Evolutionary conservation across 1,140 invertebrate species (phyloP), one percentile per base, ranked within the genome.

Genomic region (Lepidotrigona ventralis): DNA sequence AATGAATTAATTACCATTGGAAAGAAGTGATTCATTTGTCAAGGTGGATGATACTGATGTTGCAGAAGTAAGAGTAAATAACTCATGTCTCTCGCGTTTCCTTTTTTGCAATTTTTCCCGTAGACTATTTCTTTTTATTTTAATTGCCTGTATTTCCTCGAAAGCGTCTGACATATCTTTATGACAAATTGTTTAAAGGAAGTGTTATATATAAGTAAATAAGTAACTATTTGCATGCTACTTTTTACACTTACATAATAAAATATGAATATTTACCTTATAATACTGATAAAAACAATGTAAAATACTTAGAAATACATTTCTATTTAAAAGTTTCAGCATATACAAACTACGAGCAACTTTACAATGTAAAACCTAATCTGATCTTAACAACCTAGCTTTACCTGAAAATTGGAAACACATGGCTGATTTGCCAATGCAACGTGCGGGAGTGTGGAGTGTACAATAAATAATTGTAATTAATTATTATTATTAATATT

Each of bases 31-130:
- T 63, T 94, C 92, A 60, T 89, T 92, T 33, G 91, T 93, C 76
- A 92, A 88, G 73, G 92, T 88, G 83, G 91, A 90, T 17, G 92
- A 88, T 79, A 90, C 85, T 53, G 91, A 85, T 15, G 90, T 89
- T 39, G 92, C 85, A 21, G 93, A 92, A 64, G 91, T 93, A 53
- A 93, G 92, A 69, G 91, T 94, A 80, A 94, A 95, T 76, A 94
- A 90, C 88, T 96, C 96, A 93, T 98, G 96, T 63, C 97, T 95
- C 92, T 98, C 98, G 88, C 98, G 98, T 93, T 98, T 98, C 51
- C 98, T 95, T 91, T 98, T 98, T 90, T 98, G 97, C 64, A 99
- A 93, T 91, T 97, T 97, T 93, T 99, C 98, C 64, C 98, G 95
- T 33, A 98, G 94, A 89, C 96, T 98, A 90, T 98, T 98, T 80